Evolutionary conservation across 2,113 vertebrate species (phyloP), one percentile per base, ranked within the genome.

Genomic region (Pteruthius melanotis): DNA sequence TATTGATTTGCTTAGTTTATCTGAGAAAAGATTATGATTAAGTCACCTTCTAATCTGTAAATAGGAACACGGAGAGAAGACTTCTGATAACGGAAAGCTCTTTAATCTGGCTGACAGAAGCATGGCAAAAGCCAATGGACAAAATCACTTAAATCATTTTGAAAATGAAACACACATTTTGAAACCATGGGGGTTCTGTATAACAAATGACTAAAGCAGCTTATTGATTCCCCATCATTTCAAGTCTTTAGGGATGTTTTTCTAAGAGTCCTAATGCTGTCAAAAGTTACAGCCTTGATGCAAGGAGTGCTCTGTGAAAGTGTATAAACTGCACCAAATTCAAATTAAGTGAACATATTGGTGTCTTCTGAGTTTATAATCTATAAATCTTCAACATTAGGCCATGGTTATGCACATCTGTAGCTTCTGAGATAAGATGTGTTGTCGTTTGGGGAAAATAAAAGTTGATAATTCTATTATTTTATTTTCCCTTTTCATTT

Each of bases 51-150:
- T 89, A 75, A 87, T 87, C 84, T 83, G 0, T 59, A 53, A 79
- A 37, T 9, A 70, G 40, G 53, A 65, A 61, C 65, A 69, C 4
- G 13, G 49, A 82, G 75, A 85, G 66, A 72, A 61, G 53, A 59
- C 33, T 72, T 93, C 33, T 61, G 84, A 61, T 85, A 85, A 69
- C 26, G 27, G 61, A 79, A 89, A 76, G n/a, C 53, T 85, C 65
- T 85, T 95, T 85, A 87, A 90, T 70, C 60, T 68, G 53, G 4
- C 40, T 85, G 91, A 70, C 45, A 88, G 66, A 76, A 82, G 50
- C 45, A 42, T n/a, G 47, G 35, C 45, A 89, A 91, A 69, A 82
- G 27, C n/a, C 66, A 91, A 44, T 37, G 78, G 89, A 65, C 20
- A 80, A 93, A 85, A 60, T 50, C 1, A 33, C 39, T 85, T 56